These are phyloP conservation scores for Dyspetes luteomarginatus DNA, from an alignment of 2,888 invertebrate genomes.

Conservation along the genomic window DNA sequence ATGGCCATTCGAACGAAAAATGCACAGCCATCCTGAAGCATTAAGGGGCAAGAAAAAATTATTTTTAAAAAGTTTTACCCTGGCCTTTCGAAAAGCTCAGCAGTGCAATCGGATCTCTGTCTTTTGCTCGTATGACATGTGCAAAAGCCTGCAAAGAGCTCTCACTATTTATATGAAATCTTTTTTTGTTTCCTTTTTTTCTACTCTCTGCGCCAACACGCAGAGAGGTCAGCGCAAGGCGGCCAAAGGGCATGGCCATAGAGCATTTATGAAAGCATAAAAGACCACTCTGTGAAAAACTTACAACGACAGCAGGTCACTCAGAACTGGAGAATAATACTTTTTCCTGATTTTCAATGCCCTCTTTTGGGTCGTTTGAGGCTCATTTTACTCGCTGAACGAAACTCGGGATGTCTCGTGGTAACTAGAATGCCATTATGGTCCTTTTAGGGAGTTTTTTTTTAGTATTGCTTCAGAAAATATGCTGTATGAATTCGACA, in stretches of 20 bases:
- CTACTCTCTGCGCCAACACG: background rate
- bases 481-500: conserved; percentile 14
- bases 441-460: conserved; percentile 10
- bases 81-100: background rate
- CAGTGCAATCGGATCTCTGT: background rate
- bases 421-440: conserved; percentile 36
- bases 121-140: background rate
- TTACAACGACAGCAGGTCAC: background rate
- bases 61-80: background rate
- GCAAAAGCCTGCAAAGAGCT: background rate
- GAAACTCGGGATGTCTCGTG: conserved; percentile 29
- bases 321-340: conserved; percentile 5
- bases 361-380: too few species aligned
- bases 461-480: background rate
- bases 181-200: background rate
- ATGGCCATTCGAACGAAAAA: background rate
- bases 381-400: conserved; percentile 2
- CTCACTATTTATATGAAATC: background rate
- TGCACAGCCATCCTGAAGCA: background rate
- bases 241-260: background rate
- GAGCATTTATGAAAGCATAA: background rate
- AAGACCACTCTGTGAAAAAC: background rate
- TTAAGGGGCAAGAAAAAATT: background rate
- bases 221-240: too few species aligned
- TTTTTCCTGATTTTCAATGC: conserved; percentile 8